Base-by-base conservation (phyloP, 2,797 vertebrate species). In the Cossypha caffra region DNA sequence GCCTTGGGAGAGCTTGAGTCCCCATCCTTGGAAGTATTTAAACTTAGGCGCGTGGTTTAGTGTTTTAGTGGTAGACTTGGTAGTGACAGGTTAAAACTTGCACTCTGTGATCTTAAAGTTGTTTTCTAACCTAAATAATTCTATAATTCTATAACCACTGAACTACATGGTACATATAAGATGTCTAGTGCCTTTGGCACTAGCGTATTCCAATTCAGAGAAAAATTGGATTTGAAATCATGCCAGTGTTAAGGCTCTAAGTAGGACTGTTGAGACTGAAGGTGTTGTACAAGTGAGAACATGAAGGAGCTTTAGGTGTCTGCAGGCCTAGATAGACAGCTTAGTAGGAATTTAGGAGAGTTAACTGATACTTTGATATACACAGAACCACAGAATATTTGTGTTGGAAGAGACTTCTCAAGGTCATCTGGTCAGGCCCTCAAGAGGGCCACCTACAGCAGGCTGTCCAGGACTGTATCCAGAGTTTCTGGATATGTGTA, bases 21-120 rank as follows among this genome's bases (percentile, higher is more conserved):
- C 17, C 16, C 11, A 42, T 15, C 19, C 18, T 31, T 48, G 55
- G 9, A 19, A 18, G 4, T 20, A n/a, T 42, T 28, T 42, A 55
- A 54, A 52, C 31, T n/a, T 68, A 21, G 6, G n/a, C 0, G 0
- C 16, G n/a, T 21, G 6, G 11, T 37, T 62, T 24, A 31, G 13
- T 42, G 21, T 31, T 33, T 21, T 42, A 31, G 35, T 4, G 4
- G 25, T 31, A 28, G 18, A n/a, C 11, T 29, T 35, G 26, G 42
- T 4, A 69, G 23, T 37, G 37, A 43, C 8, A 75, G 11, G 13
- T n/a, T 48, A 37, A 62, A 7, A n/a, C 8, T 25, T 33, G 26
- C 2, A 13, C 16, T 50, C 55, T 25, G 11, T 29, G 42, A 43
- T 25, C 28, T 25, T 35, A 13, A 47, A 48, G 15, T 37, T 68